phyloP scores from a whole-genome alignment of 2,797 vertebrate genomes.

The Hippopotamyrus pictus region DNA sequence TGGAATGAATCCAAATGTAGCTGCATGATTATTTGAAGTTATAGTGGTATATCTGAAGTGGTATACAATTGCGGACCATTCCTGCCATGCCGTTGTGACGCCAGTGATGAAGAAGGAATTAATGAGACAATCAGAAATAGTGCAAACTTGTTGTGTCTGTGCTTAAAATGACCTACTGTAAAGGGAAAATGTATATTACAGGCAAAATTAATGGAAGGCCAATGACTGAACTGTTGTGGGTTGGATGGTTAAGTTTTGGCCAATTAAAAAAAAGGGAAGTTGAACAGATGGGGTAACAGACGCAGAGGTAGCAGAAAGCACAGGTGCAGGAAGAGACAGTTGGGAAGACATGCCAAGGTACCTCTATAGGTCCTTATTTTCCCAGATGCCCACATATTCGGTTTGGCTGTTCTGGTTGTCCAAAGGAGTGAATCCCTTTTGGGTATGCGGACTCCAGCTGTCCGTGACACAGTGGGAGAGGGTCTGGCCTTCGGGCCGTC shows the following conservation, averaged over 20 bases:
- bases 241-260: not conserved
- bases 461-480: not conserved
- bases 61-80: not conserved
- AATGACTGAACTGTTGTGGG: not conserved
- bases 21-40: not conserved
- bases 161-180: not conserved
- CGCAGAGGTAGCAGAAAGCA: not conserved
- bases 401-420: conserved; percentile 8
- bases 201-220: not conserved
- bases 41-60: not conserved
- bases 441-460: conserved; percentile 3
- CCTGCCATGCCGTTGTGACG: not conserved
- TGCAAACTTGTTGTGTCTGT: not conserved
- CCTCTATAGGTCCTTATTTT: conserved; percentile 1
- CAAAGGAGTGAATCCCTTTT: not conserved
- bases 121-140: not conserved
- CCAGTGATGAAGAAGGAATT: not conserved
- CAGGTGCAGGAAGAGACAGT: conserved; percentile 14
- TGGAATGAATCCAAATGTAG: not conserved
- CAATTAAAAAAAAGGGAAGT: not conserved
- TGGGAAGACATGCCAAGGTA: conserved; percentile 17
- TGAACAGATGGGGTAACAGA: conserved; percentile 12
- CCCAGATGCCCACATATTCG: conserved; percentile 12
- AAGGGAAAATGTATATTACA: not conserved
- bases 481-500: not conserved